Conservation (phyloP, 2,888 invertebrate genomes). For the Pachliopta kotzebuea region DNA sequence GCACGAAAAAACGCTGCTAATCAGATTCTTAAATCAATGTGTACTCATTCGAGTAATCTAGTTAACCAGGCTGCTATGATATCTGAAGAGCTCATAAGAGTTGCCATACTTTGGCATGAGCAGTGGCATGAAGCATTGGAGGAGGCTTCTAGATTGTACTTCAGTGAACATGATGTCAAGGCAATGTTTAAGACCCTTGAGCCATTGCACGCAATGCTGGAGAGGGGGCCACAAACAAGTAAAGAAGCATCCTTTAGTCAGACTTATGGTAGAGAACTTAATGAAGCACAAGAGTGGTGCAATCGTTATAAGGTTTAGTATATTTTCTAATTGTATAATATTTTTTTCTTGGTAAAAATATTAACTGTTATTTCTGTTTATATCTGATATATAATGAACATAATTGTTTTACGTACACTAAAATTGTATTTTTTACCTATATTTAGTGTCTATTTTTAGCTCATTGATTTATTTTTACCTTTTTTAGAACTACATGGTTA, state of each 20-base stretch:
- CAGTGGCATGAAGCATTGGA: conserved; percentile 99
- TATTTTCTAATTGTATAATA: neutral
- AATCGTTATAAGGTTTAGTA: conserved; percentile 86
- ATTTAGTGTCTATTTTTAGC: too few species aligned
- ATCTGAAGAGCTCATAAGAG: conserved; percentile 97
- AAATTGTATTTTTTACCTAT: too few species aligned
- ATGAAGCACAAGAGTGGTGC: conserved; percentile 98
- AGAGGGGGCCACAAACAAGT: conserved; percentile 95
- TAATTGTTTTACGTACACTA: too few species aligned
- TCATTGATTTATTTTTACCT: too few species aligned
- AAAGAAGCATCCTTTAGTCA: conserved; percentile 98
- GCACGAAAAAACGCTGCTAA: conserved; percentile 94
- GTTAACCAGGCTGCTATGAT: conserved; percentile 98
- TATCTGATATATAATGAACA: too few species aligned
- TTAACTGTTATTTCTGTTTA: too few species aligned
- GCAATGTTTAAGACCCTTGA: conserved; percentile 98
- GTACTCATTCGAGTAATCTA: conserved; percentile 94
- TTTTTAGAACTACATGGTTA: too few species aligned
- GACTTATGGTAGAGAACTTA: conserved; percentile 96
- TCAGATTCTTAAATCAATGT: conserved; percentile 96
- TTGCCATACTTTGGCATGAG: conserved; percentile 99
- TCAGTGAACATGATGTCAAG: conserved; percentile 96
- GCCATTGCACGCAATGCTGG: conserved; percentile 96
- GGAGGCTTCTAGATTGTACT: conserved; percentile 95
- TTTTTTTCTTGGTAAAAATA: neutral